Evolutionary conservation across 1,140 invertebrate genomes (phyloP).

Genomic region (Sycobia sp.): DNA sequence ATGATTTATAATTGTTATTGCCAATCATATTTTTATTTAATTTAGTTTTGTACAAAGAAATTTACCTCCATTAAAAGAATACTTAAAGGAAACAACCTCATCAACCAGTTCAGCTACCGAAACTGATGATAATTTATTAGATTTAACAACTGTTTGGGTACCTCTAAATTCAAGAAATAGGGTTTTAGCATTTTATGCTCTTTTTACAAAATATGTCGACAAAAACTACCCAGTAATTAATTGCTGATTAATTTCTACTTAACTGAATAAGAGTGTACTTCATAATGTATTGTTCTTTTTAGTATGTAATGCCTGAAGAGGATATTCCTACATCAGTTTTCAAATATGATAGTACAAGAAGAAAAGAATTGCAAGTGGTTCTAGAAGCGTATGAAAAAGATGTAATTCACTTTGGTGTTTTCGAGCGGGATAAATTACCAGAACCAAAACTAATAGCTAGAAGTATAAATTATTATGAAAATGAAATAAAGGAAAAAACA

Average conservation of each 20-base stretch:
- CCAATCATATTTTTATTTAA: constrained; percentile 1
- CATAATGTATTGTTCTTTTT: constrained; percentile 23
- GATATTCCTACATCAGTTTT: constrained; percentile 55
- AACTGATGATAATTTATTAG: neutral
- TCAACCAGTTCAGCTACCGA: neutral
- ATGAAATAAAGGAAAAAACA: constrained; percentile 47
- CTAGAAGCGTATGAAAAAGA: constrained; percentile 52
- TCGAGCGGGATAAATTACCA: constrained; percentile 54
- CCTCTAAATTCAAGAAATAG: constrained; percentile 55
- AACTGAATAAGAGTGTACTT: neutral
- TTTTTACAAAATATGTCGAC: constrained; percentile 53
- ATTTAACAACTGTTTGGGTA: constrained; percentile 46
- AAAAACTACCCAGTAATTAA: constrained; percentile 51
- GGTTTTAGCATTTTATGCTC: constrained; percentile 45
- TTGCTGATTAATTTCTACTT: neutral
- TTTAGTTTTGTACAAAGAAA: constrained; percentile 13
- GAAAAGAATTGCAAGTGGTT: constrained; percentile 53
- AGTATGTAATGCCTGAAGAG: constrained; percentile 55
- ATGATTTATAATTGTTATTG: too few species aligned
- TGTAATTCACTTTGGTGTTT: constrained; percentile 55
- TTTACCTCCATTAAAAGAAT: neutral
- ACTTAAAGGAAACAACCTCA: neutral
- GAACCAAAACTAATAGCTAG: constrained; percentile 53
- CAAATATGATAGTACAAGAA: constrained; percentile 56
- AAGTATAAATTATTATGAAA: constrained; percentile 53